Evolutionary conservation across 1,140 invertebrate genomes (phyloP).

Genomic region (Chrysopa pallens): DNA sequence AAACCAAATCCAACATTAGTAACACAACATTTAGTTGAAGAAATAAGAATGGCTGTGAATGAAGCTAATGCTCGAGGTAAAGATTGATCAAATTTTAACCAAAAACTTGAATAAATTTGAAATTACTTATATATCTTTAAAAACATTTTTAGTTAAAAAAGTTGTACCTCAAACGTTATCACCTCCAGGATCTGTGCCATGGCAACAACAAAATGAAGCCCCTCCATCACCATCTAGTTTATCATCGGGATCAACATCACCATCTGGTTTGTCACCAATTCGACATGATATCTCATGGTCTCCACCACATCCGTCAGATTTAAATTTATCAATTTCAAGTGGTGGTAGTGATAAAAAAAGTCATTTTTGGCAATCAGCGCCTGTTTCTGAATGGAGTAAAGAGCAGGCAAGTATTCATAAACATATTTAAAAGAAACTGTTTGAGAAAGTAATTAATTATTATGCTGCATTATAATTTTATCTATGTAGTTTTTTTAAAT

Average conservation of each 20-base stretch:
- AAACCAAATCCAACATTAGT: constrained; percentile 33
- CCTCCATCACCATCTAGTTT: constrained; percentile 42
- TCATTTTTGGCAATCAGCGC: constrained; percentile 47
- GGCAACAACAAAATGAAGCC: constrained; percentile 27
- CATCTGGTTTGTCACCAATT: constrained; percentile 13
- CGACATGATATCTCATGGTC: constrained; percentile 19
- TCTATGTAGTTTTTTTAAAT: too few relatives aligned
- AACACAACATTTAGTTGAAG: constrained; percentile 60
- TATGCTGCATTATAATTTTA: too few relatives aligned
- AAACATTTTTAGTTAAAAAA: constrained; percentile 32
- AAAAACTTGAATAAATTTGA: too few relatives aligned
- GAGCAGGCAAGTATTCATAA: constrained; percentile 45
- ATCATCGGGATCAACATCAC: constrained; percentile 36
- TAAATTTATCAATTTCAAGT: constrained; percentile 32
- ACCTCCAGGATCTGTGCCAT: constrained; percentile 33
- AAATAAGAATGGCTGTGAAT: constrained; percentile 65
- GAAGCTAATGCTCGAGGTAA: constrained; percentile 67
- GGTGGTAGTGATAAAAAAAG: constrained; percentile 42
- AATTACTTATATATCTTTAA: not conserved
- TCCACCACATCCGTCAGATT: constrained; percentile 23
- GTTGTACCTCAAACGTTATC: constrained; percentile 34
- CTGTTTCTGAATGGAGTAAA: constrained; percentile 69
- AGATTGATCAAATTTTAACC: not conserved
- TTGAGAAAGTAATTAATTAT: too few relatives aligned
- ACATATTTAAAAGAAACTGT: too few relatives aligned